phyloP scores from a whole-genome alignment of 2,113 vertebrate genomes.

The Dipodomys ordii region DNA sequence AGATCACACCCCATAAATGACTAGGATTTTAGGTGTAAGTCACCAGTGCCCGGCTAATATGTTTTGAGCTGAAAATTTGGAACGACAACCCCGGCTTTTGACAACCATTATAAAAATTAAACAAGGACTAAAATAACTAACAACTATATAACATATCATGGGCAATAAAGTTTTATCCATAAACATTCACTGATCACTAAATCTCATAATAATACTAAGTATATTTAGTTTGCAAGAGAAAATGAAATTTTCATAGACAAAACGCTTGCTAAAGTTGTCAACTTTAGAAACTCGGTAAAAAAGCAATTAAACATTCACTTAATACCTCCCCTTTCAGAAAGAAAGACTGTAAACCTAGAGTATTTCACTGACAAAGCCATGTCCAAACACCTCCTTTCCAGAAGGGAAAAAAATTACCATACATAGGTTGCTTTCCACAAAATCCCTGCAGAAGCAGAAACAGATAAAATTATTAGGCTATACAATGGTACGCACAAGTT shows the following conservation, averaged over 20 bases:
- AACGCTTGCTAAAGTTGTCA: background rate
- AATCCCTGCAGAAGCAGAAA: constrained; percentile 46
- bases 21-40: too few species aligned
- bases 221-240: background rate
- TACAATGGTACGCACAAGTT: background rate
- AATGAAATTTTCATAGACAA: background rate
- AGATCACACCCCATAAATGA: too few species aligned
- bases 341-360: background rate
- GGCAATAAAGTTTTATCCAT: background rate
- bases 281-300: background rate
- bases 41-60: background rate
- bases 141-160: background rate
- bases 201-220: background rate
- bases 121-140: background rate
- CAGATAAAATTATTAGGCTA: background rate
- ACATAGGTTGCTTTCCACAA: background rate
- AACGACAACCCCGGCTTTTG: background rate
- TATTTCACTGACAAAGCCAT: background rate
- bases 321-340: background rate
- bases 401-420: constrained; percentile 26
- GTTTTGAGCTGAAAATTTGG: background rate
- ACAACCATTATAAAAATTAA: background rate
- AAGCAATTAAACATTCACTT: background rate
- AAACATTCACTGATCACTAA: background rate
- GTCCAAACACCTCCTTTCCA: too few species aligned